Conservation (phyloP, 2,113 vertebrate genomes). For the Pangasianodon hypophthalmus region DNA sequence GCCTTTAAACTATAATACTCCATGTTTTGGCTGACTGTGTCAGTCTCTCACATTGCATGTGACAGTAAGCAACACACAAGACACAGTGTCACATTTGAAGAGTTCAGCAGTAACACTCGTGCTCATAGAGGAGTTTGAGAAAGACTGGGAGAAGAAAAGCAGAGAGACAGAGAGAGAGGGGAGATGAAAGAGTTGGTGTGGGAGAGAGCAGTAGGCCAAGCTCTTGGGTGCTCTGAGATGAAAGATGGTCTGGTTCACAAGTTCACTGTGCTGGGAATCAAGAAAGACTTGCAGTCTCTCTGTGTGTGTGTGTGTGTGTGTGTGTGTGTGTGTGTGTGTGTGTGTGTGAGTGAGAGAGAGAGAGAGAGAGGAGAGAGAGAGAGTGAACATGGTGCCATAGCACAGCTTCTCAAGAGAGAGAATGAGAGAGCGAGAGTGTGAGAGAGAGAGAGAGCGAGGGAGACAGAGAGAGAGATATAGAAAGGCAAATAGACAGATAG, state of each 20-base stretch:
- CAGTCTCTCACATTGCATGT: neutral
- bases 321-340: neutral
- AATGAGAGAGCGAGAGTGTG: neutral
- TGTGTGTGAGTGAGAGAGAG: neutral
- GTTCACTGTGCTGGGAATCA: conserved; percentile 32
- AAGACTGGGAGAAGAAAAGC: neutral
- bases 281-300: conserved; percentile 28
- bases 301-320: conserved; percentile 2
- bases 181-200: conserved; percentile 22
- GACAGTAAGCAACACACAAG: neutral
- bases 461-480: neutral
- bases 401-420: conserved; percentile 14
- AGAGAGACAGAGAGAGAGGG: neutral
- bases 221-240: conserved; percentile 30
- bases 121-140: neutral
- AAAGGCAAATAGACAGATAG: neutral
- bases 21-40: neutral
- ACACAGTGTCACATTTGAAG: neutral
- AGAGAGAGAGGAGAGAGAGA: neutral
- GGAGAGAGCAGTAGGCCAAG: conserved; percentile 36
- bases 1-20: neutral
- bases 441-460: neutral
- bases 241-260: conserved; percentile 44
- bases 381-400: neutral
- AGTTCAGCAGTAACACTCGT: neutral